These are phyloP conservation scores for Knipowitschia caucasica DNA, from an alignment of 2,797 vertebrate species.

Conservation along the genomic window DNA sequence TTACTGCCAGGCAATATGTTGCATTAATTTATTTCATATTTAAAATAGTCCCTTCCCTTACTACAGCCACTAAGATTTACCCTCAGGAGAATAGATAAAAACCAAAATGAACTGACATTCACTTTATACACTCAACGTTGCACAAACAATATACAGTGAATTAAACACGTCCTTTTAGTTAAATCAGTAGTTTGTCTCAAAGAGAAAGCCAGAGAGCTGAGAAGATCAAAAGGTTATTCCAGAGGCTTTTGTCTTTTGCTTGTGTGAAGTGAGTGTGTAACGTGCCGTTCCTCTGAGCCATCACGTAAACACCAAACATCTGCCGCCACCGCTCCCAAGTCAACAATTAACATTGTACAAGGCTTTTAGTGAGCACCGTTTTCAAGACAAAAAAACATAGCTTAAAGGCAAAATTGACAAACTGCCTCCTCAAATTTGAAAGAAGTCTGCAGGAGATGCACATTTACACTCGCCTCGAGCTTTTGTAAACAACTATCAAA, in stretches of 20 bases:
- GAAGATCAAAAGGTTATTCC: constrained; percentile 65
- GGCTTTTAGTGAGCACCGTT: constrained; percentile 32
- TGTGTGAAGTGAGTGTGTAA: constrained; percentile 76
- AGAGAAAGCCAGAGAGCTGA: constrained; percentile 24
- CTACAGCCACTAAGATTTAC: too few relatives aligned
- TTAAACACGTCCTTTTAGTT: too few relatives aligned
- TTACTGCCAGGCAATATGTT: too few relatives aligned
- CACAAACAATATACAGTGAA: too few relatives aligned
- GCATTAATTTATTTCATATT: too few relatives aligned
- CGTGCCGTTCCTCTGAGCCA: constrained; percentile 67
- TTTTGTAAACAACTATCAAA: constrained; percentile 12
- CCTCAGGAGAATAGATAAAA: too few relatives aligned
- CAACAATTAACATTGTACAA: constrained; percentile 67
- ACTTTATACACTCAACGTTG: too few relatives aligned
- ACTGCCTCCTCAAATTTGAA: constrained; percentile 16
- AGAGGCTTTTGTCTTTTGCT: constrained; percentile 81
- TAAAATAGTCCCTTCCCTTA: too few relatives aligned
- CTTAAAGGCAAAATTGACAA: constrained; percentile 28
- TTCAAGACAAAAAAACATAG: constrained; percentile 5
- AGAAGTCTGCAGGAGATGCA: constrained; percentile 14
- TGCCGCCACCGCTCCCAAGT: constrained; percentile 75
- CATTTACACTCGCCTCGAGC: constrained; percentile 12
- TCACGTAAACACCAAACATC: constrained; percentile 77
- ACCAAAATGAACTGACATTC: too few relatives aligned
- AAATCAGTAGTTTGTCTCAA: constrained; percentile 38